phyloP scores from a whole-genome alignment of 92 coral and sea anemone species.

The Umimayanthus kanabou region DNA sequence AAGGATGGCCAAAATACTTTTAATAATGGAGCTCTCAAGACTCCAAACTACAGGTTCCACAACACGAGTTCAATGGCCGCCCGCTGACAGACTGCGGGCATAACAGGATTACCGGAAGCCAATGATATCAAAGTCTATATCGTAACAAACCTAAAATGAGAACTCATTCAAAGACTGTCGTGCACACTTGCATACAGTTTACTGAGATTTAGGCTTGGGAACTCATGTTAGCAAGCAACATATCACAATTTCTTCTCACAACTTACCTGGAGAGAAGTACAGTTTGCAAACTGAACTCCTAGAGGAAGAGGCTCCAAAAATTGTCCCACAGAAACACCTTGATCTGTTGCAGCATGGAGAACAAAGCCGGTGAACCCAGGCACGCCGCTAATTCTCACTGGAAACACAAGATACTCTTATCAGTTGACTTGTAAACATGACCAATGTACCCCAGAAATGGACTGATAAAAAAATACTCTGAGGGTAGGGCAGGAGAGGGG shows the following conservation, averaged over 20 bases:
- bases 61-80: too few species aligned
- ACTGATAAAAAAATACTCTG: too few species aligned
- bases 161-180: neutral
- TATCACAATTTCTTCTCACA: neutral
- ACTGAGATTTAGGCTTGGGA: neutral
- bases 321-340: neutral
- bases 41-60: too few species aligned
- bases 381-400: neutral
- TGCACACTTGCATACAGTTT: neutral
- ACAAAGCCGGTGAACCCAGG: neutral
- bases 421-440: neutral
- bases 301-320: neutral
- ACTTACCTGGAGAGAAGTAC: neutral
- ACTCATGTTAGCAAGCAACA: neutral
- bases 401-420: neutral
- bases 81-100: too few species aligned
- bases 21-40: too few species aligned
- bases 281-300: constrained; percentile 5
- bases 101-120: too few species aligned
- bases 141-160: too few species aligned
- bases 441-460: too few species aligned
- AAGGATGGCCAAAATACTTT: too few species aligned
- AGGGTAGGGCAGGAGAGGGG: too few species aligned
- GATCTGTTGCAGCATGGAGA: constrained; percentile 8
- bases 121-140: too few species aligned